Evolutionary conservation across 1,140 invertebrate species (phyloP), one percentile per base, ranked within the genome.

Genomic region (Scaptomyza pallida): DNA sequence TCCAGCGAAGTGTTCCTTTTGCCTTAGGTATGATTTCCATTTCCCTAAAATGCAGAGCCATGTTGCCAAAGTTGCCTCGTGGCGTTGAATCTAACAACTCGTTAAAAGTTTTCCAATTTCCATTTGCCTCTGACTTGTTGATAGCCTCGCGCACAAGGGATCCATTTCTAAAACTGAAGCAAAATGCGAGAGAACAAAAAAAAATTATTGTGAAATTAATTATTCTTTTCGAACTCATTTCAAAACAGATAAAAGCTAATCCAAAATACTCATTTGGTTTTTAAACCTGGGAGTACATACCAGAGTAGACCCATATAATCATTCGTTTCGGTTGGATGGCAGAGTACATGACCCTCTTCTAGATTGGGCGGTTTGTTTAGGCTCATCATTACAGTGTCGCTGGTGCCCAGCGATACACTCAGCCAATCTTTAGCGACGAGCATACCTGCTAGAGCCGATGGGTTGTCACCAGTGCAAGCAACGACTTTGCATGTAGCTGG

Each of bases 391-490:
- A 98, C 78, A 0, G 97, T 98, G 92, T 99, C 98, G 83, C 97
- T 98, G 0, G 98, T 98, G 2, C 98, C 97, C 2, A 99, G 93
- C 78, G 97, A 98, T 6, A 98, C 94, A 1, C 95, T 96, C 8
- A 99, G 92, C 92, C 98, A 98, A 40, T 95, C 95, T 50, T 95
- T 92, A 10, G 93, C 93, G 5, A 99, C 92, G 54, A 95, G 93
- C 93, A 99, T 95, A 1, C 97, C 97, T 56, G 95, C 95, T 13
- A 97, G 92, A 0, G 97, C 97, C 1, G 96, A 95, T 10, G 96
- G 96, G 94, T 99, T 99, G 90, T 99, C 98, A 0, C 98, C 98
- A 1, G 98, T 99, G 91, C 98, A 99, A 0, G 97, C 95, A 3
- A 97, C 93, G 4, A 99, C 93, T 89, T 94, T 92, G 90, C 98